Conservation (phyloP, 2,888 invertebrate species). For the Arctia plantaginis region DNA sequence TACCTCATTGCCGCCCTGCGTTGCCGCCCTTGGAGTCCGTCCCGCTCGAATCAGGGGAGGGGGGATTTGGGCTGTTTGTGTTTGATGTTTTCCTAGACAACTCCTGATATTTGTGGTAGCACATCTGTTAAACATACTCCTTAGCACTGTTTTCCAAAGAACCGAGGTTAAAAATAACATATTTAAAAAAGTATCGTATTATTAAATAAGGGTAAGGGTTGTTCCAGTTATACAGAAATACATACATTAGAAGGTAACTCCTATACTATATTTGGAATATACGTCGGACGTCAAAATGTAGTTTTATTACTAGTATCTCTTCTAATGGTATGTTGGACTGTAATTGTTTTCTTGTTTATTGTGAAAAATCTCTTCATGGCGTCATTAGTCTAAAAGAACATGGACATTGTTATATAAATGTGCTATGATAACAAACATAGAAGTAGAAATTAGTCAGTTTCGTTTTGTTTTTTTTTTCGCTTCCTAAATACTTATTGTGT, state of each 20-base stretch:
- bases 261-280: slow-evolving; percentile 23
- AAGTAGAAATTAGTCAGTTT: no score
- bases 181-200: slow-evolving; percentile 62
- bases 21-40: no score
- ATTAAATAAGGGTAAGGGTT: slow-evolving; percentile 62
- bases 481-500: no score
- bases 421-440: not conserved
- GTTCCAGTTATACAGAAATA: slow-evolving; percentile 26
- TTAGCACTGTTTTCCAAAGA: no score
- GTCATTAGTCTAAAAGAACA: not conserved
- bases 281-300: slow-evolving; percentile 16
- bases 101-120: no score
- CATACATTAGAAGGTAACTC: slow-evolving; percentile 21
- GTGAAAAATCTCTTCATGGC: not conserved
- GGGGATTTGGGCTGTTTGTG: no score
- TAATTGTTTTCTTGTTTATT: slow-evolving; percentile 28
- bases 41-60: no score
- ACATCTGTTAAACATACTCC: no score
- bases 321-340: slow-evolving; percentile 31
- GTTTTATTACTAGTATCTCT: slow-evolving; percentile 31
- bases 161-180: slow-evolving; percentile 56
- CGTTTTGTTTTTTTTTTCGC: no score
- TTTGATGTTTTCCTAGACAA: no score
- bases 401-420: not conserved
- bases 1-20: no score